Base-by-base conservation (phyloP, 2,888 invertebrate genomes). In the Amitus sp. region DNA sequence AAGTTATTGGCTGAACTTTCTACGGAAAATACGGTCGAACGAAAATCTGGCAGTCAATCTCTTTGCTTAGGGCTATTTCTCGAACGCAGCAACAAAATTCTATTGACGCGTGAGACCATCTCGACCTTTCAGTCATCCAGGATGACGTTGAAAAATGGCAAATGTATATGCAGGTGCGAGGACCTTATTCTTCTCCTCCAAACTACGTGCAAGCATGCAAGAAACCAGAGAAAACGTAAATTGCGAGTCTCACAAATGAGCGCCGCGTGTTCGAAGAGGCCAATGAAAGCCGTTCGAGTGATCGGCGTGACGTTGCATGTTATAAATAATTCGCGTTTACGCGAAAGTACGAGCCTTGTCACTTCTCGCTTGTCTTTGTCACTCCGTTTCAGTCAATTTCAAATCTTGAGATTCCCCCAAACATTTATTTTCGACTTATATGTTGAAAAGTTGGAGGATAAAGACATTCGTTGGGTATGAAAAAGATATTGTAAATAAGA, bases 191-290 rank as follows among this genome's bases (percentile, higher is more conserved):
- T 52, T 23, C 37, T 43, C 37, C 45, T 45, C 23, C 37, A 45
- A 52, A 45, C 30, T 43, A 33, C 18, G 33, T 43, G 42, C 19
- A 19, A 20, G 37, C 18, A 15, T 37, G 27, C 19, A 19, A 53
- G 47, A 53, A 43, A 27, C 23, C 43, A 18, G 53, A 46, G 47
- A 53, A 53, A 46, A 53, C 47, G 47, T 37, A 47, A 53, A 53
- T 47, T 53, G 47, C 53, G 37, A 46, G 52, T 27, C 42, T 28
- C 42, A 10, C 19, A 42, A 33, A 33, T 33, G 33, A 9, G 42
- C 39, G 17, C 9, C 42, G 42, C 19, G 42, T 27, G 37, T 39
- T 48, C 27, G 28, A 15, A 50, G 40, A 50, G 28, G 49, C 27
- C 19, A 50, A 40, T 50, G 19, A 27, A 40, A 28, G 28, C 27